Percentiles rank a stretch among this genome's conserved stretches.
Evolutionary conservation across 2,113 vertebrate species (phyloP).

Genomic region (Regulus satrapa): DNA sequence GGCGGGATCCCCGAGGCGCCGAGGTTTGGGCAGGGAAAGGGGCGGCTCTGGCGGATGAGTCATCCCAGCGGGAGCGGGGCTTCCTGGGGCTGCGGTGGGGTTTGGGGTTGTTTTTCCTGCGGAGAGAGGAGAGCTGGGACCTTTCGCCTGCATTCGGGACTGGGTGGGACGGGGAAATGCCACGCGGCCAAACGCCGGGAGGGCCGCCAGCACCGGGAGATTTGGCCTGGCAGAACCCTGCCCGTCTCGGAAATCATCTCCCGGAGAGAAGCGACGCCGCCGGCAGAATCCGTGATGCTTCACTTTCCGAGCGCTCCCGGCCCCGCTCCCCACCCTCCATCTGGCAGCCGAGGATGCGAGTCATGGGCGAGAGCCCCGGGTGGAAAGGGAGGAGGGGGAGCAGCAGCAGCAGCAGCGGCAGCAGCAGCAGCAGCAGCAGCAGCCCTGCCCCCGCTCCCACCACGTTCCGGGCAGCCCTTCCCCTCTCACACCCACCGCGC

Average conservation of each 20-base stretch:
- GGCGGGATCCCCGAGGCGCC: not conserved
- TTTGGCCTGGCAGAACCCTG: not conserved
- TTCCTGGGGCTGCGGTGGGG: not conserved
- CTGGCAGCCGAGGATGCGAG: conserved; percentile 33
- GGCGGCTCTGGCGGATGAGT: not conserved
- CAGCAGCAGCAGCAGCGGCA: not conserved
- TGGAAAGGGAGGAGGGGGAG: not conserved
- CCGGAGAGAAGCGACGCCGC: not conserved
- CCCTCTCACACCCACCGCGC: not conserved
- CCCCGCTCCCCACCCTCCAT: conserved; percentile 18
- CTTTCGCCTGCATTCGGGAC: not conserved
- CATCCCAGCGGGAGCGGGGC: not conserved
- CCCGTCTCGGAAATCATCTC: not conserved
- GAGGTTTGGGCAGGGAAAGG: not conserved
- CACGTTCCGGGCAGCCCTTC: not conserved
- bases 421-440: not conserved
- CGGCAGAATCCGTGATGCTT: not conserved
- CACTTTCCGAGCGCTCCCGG: conserved; percentile 3
- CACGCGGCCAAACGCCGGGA: not conserved
- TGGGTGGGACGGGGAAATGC: conserved; percentile 24
- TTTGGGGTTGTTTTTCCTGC: not conserved
- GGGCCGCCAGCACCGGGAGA: not conserved
- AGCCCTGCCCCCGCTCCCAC: not conserved
- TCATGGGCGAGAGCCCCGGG: not conserved
- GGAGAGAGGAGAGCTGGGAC: not conserved